Conservation (phyloP, 1,140 invertebrate genomes). For the Aphelenchoides fujianensis region DNA sequence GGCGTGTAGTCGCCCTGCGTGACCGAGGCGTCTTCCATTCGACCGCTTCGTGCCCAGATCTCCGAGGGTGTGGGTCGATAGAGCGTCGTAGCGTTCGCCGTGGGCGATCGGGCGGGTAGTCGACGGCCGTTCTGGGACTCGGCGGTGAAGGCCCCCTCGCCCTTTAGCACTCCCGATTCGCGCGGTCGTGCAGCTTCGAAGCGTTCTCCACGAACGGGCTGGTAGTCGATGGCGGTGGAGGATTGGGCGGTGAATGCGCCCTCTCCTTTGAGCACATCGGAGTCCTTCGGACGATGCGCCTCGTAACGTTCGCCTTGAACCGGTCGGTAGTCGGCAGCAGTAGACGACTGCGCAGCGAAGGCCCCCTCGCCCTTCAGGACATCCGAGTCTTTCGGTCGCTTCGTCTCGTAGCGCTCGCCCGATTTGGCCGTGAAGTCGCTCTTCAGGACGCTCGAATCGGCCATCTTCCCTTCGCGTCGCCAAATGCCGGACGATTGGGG, state of each 20-base stretch:
- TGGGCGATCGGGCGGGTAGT: no score
- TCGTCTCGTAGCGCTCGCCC: conserved; percentile 22
- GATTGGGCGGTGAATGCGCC: conserved; percentile 19
- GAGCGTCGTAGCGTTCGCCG: no score
- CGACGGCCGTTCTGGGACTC: no score
- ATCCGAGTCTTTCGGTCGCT: conserved; percentile 28
- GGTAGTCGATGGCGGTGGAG: no score
- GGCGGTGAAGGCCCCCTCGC: no score
- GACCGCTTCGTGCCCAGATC: neutral
- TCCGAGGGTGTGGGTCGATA: no score
- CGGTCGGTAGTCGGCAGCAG: conserved; percentile 2
- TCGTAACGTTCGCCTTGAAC: conserved; percentile 29
- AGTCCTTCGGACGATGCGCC: conserved; percentile 21
- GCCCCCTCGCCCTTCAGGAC: conserved; percentile 29
- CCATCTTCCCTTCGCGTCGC: neutral
- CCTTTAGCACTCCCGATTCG: no score
- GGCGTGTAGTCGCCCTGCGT: neutral
- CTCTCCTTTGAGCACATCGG: conserved; percentile 26
- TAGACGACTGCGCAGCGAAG: neutral
- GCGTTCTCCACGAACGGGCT: no score
- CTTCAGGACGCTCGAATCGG: neutral
- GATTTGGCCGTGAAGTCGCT: conserved; percentile 11
- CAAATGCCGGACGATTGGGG: conserved; percentile 36
- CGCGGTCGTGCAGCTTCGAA: no score
- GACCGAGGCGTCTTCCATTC: neutral